Percentiles rank a stretch among this genome's conserved stretches.
Evolutionary conservation across 2,113 vertebrate genomes (phyloP).

Genomic region (Protobothrops mucrosquamatus): DNA sequence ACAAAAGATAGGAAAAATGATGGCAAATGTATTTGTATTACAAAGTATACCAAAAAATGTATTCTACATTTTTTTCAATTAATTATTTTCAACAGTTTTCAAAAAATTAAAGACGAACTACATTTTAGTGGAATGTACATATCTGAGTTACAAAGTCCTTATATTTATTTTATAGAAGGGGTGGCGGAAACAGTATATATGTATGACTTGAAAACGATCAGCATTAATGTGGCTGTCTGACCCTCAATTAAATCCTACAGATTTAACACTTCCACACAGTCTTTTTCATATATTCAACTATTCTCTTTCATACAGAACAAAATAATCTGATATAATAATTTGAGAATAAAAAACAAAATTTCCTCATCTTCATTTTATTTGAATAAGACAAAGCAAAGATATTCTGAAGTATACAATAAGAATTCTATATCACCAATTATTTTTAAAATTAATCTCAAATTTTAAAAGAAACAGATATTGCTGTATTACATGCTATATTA

Average conservation of each 20-base stretch:
- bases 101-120: not conserved
- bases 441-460: slow-evolving; percentile 55
- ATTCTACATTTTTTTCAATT: not conserved
- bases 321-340: not conserved
- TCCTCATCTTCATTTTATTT: not conserved
- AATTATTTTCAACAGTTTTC: not conserved
- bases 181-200: not conserved
- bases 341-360: not conserved
- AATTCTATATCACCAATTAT: slow-evolving; percentile 35
- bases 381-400: slow-evolving; percentile 11
- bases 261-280: not conserved
- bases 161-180: not conserved
- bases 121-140: not conserved
- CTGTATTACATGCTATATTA: not conserved
- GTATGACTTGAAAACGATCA: not conserved
- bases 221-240: not conserved
- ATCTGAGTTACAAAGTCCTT: not conserved
- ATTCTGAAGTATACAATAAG: not conserved
- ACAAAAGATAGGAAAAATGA: not conserved
- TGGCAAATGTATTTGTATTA: not conserved
- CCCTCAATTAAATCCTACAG: not conserved
- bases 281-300: not conserved
- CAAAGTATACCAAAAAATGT: not conserved
- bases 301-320: not conserved
- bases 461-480: slow-evolving; percentile 44